Percentiles rank a stretch among this genome's conserved stretches.
Conservation (phyloP, 2,888 invertebrate species). For the Melanostoma mellinum region DNA sequence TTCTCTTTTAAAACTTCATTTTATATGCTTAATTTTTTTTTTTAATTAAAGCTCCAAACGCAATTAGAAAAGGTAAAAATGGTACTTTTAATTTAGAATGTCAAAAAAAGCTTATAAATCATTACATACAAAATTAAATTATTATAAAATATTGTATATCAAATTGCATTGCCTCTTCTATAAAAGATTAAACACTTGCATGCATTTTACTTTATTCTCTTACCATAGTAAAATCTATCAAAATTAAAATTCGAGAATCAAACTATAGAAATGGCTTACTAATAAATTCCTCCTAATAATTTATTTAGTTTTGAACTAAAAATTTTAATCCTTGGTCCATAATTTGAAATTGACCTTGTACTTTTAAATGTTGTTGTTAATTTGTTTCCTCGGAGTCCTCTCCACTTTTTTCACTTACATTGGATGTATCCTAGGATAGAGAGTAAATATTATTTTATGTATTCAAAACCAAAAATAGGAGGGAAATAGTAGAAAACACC, state of each 20-base stretch:
- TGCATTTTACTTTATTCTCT: constrained; percentile 43
- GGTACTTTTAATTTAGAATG: constrained; percentile 48
- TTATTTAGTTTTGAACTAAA: constrained; percentile 70
- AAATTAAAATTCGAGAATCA: constrained; percentile 19
- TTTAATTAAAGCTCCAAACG: not conserved
- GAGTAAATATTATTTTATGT: not conserved
- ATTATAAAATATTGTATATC: constrained; percentile 60
- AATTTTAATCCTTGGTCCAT: constrained; percentile 45
- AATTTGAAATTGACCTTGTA: constrained; percentile 2
- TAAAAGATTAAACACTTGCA: constrained; percentile 41
- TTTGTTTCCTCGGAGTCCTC: constrained; percentile 49
- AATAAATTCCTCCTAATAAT: constrained; percentile 57
- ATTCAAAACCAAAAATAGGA: not conserved
- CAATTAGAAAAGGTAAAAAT: constrained; percentile 1
- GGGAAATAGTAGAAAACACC: not conserved
- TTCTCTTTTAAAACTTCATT: no score
- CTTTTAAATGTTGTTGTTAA: constrained; percentile 40
- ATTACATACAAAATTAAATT: constrained; percentile 26
- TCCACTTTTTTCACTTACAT: constrained; percentile 8
- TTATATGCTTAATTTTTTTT: no score
- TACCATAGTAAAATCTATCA: constrained; percentile 16
- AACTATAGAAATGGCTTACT: constrained; percentile 46
- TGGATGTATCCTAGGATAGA: constrained; percentile 50
- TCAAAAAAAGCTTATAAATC: constrained; percentile 37
- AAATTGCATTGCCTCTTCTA: constrained; percentile 64